Evolutionary conservation across 1,140 invertebrate genomes (phyloP).

Genomic region (Drosophila kurseongensis): DNA sequence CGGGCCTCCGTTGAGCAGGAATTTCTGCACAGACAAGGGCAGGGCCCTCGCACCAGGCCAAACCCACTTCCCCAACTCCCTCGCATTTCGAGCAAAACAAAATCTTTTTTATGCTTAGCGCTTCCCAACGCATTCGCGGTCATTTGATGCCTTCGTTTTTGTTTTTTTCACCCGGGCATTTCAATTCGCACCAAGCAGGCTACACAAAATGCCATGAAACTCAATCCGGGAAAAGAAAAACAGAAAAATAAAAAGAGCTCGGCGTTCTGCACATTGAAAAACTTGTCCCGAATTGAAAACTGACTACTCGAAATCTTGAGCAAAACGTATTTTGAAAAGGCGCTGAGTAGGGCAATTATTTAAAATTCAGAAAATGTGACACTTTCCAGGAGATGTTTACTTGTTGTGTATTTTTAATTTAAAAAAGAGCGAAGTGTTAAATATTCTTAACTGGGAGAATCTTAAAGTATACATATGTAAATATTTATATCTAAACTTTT

Average conservation of each 20-base stretch:
- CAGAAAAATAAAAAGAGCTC: constrained; percentile 11
- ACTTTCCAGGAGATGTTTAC: not conserved
- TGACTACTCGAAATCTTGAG: constrained; percentile 2
- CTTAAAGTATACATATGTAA: no score
- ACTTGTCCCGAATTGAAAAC: constrained; percentile 3
- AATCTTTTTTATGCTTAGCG: constrained; percentile 35
- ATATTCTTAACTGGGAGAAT: no score
- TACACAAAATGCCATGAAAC: constrained; percentile 55
- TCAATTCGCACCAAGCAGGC: constrained; percentile 44
- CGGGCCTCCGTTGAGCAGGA: constrained; percentile 20
- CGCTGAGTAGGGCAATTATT: not conserved
- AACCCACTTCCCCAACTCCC: constrained; percentile 19
- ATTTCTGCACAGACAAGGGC: constrained; percentile 45
- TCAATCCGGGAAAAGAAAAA: constrained; percentile 57
- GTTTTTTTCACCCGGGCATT: constrained; percentile 20
- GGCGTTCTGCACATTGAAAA: constrained; percentile 19
- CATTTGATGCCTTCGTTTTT: constrained; percentile 45
- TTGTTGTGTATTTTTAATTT: not conserved
- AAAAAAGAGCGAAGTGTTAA: no score
- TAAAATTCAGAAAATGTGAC: not conserved
- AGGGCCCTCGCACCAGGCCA: constrained; percentile 21
- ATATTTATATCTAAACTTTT: no score
- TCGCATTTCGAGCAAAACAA: constrained; percentile 18
- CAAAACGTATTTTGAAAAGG: constrained; percentile 7
- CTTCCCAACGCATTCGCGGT: constrained; percentile 48